Percentiles rank a stretch among this genome's conserved stretches.
Conservation (phyloP, 2,888 invertebrate species). For the Macrostomum cliftonense region DNA sequence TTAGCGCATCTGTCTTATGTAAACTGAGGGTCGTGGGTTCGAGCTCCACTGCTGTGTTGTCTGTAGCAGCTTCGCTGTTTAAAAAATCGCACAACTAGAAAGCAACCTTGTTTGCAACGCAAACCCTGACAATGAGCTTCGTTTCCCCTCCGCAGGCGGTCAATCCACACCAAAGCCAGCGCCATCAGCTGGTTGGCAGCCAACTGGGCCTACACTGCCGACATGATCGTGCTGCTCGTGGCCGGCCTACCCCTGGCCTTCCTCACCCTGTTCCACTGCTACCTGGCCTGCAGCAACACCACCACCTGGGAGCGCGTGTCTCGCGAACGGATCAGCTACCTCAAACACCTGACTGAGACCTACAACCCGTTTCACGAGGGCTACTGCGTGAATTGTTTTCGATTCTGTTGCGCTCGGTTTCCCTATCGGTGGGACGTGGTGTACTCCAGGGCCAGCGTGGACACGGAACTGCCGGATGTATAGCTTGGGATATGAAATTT, state of each 20-base stretch:
- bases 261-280: slow-evolving; percentile 29
- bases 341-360: slow-evolving; percentile 27
- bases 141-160: background rate
- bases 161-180: too few relatives aligned
- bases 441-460: slow-evolving; percentile 15
- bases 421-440: slow-evolving; percentile 22
- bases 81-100: too few relatives aligned
- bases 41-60: too few relatives aligned
- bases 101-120: too few relatives aligned
- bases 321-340: slow-evolving; percentile 32
- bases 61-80: too few relatives aligned
- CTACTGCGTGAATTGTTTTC: slow-evolving; percentile 21
- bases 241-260: slow-evolving; percentile 23
- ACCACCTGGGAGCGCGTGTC: slow-evolving; percentile 36
- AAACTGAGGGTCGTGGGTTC: too few relatives aligned
- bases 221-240: slow-evolving; percentile 22
- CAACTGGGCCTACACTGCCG: slow-evolving; percentile 24
- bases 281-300: slow-evolving; percentile 27
- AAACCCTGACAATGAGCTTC: too few relatives aligned
- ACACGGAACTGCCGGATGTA: too few relatives aligned
- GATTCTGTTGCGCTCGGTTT: slow-evolving; percentile 21
- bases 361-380: slow-evolving; percentile 36
- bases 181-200: slow-evolving; percentile 20
- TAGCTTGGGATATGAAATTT: background rate
- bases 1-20: background rate